Evolutionary conservation across 2,888 invertebrate species (phyloP), one percentile per base, ranked within the genome.

Genomic region (Perithous albicinctus): DNA sequence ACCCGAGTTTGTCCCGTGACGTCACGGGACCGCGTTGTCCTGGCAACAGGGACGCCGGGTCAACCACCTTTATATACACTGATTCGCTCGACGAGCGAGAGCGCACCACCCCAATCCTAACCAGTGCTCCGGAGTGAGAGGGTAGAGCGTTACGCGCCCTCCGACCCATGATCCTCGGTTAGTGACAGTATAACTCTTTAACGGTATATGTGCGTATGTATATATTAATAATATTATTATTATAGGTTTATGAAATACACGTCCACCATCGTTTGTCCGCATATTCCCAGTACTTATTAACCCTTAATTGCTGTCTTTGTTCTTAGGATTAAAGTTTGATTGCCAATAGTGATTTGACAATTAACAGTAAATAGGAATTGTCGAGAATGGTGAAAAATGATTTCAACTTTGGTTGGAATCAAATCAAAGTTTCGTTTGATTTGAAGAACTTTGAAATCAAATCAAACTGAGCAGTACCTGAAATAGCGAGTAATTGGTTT

Each of bases 1-100:
- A 92, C 90, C 89, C 87, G 86, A 86, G 90, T 87, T 90, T 88
- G 90, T 91, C 91, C 91, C 89, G 91, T 92, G 92, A 92, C 92
- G 92, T 92, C 92, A 92, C 91, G 84, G 91, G 91, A 89, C 78
- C 48, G 69, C 78, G 84, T 85, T 87, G 91, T 91, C 92, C 89
- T 91, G 89, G 92, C 89, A 92, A 92, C 91, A 90, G 87, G 87
- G 84, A 90, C 88, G 89, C 87, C 86, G 86, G 91, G 90, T 92
- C 91, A 90, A 87, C 86, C 87, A 92, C 91, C 91, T 84, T 80
- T 67, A 15, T 35, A 46, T 54, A 70, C 64, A 67, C 64, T 59
- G 32, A 23, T 59, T 59, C 56, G 64, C 61, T 75, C 63, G 73
- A 29, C 15, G 6, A 43, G n/a, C 51, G 32, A 63, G 35, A 66